These are phyloP conservation scores for Thalassaphorura encarpata DNA, from an alignment of 1,140 invertebrate species.

Conservation along the genomic window DNA sequence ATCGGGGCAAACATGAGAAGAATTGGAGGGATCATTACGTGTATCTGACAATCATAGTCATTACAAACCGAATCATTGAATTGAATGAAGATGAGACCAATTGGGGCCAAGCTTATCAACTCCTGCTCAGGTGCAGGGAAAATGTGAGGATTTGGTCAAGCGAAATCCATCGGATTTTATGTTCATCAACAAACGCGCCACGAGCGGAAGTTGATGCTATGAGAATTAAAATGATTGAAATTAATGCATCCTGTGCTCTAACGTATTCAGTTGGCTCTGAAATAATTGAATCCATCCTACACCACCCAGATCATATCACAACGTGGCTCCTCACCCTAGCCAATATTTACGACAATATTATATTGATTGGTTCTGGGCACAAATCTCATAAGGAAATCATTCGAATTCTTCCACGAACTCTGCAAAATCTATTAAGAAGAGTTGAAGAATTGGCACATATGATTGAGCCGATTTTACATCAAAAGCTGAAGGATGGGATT, in stretches of 20 bases:
- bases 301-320: neutral
- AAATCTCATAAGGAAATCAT: neutral
- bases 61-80: neutral
- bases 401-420: neutral
- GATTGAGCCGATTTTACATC: neutral
- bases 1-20: neutral
- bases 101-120: neutral
- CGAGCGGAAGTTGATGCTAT: constrained; percentile 9
- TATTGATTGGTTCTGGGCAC: constrained; percentile 3
- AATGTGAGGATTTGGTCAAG: constrained; percentile 1
- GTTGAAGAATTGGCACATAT: constrained; percentile 4
- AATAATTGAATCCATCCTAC: neutral
- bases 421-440: constrained; percentile 3
- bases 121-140: constrained; percentile 2
- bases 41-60: constrained; percentile 1
- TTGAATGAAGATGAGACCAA: neutral
- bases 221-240: constrained; percentile 12
- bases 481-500: neutral
- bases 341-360: constrained; percentile 11
- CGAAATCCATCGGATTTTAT: constrained; percentile 5
- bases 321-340: constrained; percentile 5
- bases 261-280: neutral
- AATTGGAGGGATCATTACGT: constrained; percentile 19
- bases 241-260: constrained; percentile 10
- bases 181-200: neutral